Percentiles rank a stretch among this genome's conserved stretches.
Evolutionary conservation across 2,797 vertebrate species (phyloP).

Genomic region (Xyrichtys novacula): DNA sequence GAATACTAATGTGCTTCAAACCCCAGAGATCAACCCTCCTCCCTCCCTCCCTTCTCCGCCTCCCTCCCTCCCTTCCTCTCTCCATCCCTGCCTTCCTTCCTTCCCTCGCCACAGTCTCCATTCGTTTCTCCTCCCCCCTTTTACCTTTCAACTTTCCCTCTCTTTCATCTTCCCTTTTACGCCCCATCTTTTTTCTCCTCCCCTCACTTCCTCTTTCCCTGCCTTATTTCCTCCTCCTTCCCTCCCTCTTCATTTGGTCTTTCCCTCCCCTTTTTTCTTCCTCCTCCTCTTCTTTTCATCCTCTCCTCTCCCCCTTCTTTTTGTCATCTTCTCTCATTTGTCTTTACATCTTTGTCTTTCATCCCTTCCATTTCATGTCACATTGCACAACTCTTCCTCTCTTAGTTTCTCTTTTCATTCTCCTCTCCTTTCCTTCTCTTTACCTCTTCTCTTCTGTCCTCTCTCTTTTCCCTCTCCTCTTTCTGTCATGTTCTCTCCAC

Average conservation of each 20-base stretch:
- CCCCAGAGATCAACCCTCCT: slow-evolving; percentile 86
- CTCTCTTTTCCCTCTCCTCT: background rate
- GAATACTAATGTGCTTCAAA: slow-evolving; percentile 86
- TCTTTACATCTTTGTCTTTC: slow-evolving; percentile 12
- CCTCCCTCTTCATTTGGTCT: slow-evolving; percentile 31
- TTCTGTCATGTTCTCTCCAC: background rate
- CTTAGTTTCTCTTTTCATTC: slow-evolving; percentile 23
- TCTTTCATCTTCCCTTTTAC: slow-evolving; percentile 68
- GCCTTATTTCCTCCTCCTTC: slow-evolving; percentile 52
- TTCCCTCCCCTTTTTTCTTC: slow-evolving; percentile 25
- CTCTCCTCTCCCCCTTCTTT: slow-evolving; percentile 20
- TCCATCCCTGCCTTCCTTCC: slow-evolving; percentile 44
- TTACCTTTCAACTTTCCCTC: slow-evolving; percentile 79
- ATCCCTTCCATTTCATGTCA: slow-evolving; percentile 28
- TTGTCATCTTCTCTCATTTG: slow-evolving; percentile 17
- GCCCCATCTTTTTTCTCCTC: slow-evolving; percentile 66
- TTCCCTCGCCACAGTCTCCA: slow-evolving; percentile 68
- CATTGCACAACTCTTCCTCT: slow-evolving; percentile 41
- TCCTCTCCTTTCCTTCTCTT: background rate
- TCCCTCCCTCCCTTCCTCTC: slow-evolving; percentile 50
- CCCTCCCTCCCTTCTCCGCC: slow-evolving; percentile 50
- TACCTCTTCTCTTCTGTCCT: background rate
- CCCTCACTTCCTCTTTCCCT: slow-evolving; percentile 51
- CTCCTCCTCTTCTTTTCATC: slow-evolving; percentile 41
- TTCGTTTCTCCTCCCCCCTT: slow-evolving; percentile 66